Base-by-base conservation (phyloP, 2,797 vertebrate species). In the Channallabes apus region DNA sequence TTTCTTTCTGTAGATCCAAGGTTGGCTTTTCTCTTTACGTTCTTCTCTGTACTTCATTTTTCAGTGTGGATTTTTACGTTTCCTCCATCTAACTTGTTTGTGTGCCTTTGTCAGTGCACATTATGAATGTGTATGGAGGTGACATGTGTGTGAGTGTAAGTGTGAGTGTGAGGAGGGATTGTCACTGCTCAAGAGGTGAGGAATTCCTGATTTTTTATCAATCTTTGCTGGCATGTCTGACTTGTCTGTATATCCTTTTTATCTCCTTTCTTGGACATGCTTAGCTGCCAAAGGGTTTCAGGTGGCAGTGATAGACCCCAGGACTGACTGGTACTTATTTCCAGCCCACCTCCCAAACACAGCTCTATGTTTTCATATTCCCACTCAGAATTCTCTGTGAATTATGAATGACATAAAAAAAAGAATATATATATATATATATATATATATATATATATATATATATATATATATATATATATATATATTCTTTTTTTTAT, bases 241-340 rank as follows among this genome's bases (percentile, higher is more conserved):
- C 85, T 83, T 65, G 72, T 76, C 73, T 38, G 69, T 62, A 62
- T 27, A 82, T 17, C 76, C 56, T 75, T 58, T 41, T 89, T 89
- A 89, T 89, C 86, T 89, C 92, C 90, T 92, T 93, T 93, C 94
- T 93, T 91, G 93, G 90, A 82, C 41, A 67, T 89, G 88, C 86
- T 75, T 54, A 78, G 72, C 88, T 92, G 89, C 89, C 85, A 85
- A 65, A 88, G 87, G 84, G 80, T 91, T 90, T 86, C 89, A 92
- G 94, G 94, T 94, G 93, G 87, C 83, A 17, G 84, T 92, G 95
- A 95, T 92, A 91, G 89, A 94, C 86, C 90, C 91, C 95, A 95
- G 94, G 68, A 92, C 90, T 83, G 89, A 92, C 90, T 80, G 8
- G 82, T 61, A 80, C 89, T 95, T 95, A 95, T 95, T 93, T 90